phyloP scores from a whole-genome alignment of 37 sponge, comb jelly and placozoan genomes.

The Amphimedon queenslandica region DNA sequence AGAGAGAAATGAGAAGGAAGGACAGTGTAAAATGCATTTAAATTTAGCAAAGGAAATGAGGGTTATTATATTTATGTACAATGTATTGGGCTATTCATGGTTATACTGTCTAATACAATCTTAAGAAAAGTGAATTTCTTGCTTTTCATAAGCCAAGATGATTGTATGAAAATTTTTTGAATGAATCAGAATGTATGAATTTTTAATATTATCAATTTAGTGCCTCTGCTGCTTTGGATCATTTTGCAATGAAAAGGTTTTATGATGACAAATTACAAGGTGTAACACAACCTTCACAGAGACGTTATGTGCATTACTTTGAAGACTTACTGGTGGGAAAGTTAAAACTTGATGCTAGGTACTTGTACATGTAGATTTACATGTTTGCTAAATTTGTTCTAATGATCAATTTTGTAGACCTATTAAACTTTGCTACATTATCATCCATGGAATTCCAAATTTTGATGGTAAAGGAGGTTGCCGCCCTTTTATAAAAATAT shows the following conservation, averaged over 20 bases:
- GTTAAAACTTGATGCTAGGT: conserved; percentile 61
- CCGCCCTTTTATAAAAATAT: conserved; percentile 83
- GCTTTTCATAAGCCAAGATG: too few species aligned
- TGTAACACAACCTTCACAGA: conserved; percentile 98
- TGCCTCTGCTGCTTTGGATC: conserved; percentile 87
- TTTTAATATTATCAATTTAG: too few species aligned
- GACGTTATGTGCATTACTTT: conserved; percentile 94
- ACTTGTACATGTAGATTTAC: background rate
- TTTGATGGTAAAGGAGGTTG: conserved; percentile 92
- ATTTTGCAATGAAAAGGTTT: conserved; percentile 95
- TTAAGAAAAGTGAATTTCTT: too few species aligned
- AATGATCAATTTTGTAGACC: conserved; percentile 23
- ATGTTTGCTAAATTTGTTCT: background rate
- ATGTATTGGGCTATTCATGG: too few species aligned
- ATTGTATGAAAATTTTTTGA: too few species aligned
- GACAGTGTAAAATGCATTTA: too few species aligned
- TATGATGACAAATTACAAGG: conserved; percentile 81
- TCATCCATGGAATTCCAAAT: conserved; percentile 92
- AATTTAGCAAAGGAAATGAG: too few species aligned
- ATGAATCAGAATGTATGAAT: too few species aligned
- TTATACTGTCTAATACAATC: too few species aligned
- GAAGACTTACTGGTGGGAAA: conserved; percentile 77
- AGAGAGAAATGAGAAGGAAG: too few species aligned
- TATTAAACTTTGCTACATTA: conserved; percentile 62
- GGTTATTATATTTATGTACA: too few species aligned